Evolutionary conservation across 2,797 vertebrate species (phyloP), one percentile per base, ranked within the genome.

Genomic region (Acipenser transmontanus): DNA sequence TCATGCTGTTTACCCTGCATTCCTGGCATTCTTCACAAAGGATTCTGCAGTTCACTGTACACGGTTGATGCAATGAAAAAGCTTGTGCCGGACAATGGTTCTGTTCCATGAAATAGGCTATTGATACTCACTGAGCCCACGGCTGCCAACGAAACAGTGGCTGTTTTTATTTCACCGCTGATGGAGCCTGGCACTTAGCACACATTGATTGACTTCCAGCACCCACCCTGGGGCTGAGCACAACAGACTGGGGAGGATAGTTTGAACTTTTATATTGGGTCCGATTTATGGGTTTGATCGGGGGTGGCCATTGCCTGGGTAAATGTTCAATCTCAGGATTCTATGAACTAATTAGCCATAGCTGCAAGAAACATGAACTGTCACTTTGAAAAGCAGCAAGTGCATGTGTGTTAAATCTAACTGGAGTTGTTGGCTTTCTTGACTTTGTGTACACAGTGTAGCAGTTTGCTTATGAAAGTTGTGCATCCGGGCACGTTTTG

Each of bases 151-250:
- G 76, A 50, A 88, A 93, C 90, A 92, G 83, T 83, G 59, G 78
- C 68, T 67, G 59, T 81, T 86, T 77, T 88, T 91, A 85, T 89
- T 88, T 83, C 78, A 74, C 71, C 63, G 67, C 81, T 83, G 78
- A 82, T 78, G 81, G 88, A 89, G 86, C 85, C 90, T 93, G 92
- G 92, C 90, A 93, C 90, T 75, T 79, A 82, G 87, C 80, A 77
- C 80, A 81, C 75, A 83, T 62, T 77, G 71, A 68, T 77, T 78
- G 72, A 74, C 73, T 77, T 78, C 76, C 70, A 50, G 8, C 81
- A 72, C 59, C 73, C 49, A 34, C 70, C 64, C 59, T 20, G 72
- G 75, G 76, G 65, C 66, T 66, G 66, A 64, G 8, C 4, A 56
- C 65, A 49, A 63, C 51, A 17, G 60, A 63, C 4, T 17, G 12